Evolutionary conservation across 2,113 vertebrate genomes (phyloP).

Genomic region (Lucifuga dentata): DNA sequence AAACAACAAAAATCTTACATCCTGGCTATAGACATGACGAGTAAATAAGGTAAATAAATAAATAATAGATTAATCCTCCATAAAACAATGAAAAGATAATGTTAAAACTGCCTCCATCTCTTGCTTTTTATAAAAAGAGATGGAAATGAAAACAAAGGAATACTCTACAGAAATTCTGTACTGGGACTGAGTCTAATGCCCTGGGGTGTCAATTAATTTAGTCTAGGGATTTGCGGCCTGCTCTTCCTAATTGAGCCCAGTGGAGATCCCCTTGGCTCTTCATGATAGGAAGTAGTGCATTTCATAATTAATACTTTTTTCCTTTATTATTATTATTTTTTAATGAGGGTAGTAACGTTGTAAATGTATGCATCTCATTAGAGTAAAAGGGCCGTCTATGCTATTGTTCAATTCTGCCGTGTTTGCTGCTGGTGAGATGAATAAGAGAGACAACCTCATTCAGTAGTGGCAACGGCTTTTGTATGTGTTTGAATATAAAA

Average conservation of each 20-base stretch:
- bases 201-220: conserved; percentile 87
- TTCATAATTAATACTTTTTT: conserved; percentile 84
- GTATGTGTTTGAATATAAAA: conserved; percentile 74
- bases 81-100: conserved; percentile 74
- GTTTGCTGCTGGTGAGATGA: conserved; percentile 66
- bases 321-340: conserved; percentile 84
- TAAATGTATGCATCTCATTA: conserved; percentile 84
- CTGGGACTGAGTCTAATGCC: conserved; percentile 79
- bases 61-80: conserved; percentile 74
- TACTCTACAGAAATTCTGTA: conserved; percentile 73
- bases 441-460: conserved; percentile 64
- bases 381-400: conserved; percentile 46
- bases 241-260: conserved; percentile 86
- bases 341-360: conserved; percentile 82
- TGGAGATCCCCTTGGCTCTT: conserved; percentile 81
- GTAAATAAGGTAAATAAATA: conserved; percentile 68
- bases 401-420: conserved; percentile 70
- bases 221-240: conserved; percentile 85
- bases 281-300: conserved; percentile 79
- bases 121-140: conserved; percentile 72
- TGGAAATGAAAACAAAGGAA: conserved; percentile 81
- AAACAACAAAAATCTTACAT: conserved; percentile 31
- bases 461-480: conserved; percentile 70
- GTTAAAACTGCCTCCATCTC: conserved; percentile 62
- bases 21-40: conserved; percentile 49